Evolutionary conservation across 2,797 vertebrate genomes (phyloP).

Genomic region (Bradypus variegatus): DNA sequence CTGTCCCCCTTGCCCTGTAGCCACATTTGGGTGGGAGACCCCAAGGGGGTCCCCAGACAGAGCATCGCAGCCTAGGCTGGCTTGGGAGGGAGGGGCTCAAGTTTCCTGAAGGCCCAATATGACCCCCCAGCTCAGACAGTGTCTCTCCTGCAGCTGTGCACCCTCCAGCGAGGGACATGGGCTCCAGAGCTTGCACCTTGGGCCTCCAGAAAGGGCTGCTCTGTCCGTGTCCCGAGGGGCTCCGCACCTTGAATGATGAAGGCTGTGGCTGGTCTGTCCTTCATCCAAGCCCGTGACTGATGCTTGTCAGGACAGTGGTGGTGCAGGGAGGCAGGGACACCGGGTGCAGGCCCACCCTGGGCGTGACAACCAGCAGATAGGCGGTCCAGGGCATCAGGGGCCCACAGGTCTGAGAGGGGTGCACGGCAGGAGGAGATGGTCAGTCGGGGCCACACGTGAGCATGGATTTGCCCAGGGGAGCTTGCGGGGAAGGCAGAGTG

Average conservation of each 20-base stretch:
- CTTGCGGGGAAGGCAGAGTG: not conserved
- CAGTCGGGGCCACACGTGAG: too few species aligned
- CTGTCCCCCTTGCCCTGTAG: not conserved
- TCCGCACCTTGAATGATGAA: not conserved
- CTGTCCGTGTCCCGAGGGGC: not conserved
- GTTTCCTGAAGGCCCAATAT: not conserved
- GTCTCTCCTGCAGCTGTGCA: not conserved
- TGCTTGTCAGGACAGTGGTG: not conserved
- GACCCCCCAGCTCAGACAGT: not conserved
- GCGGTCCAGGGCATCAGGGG: not conserved
- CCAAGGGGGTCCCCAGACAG: too few species aligned
- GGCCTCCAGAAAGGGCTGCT: too few species aligned
- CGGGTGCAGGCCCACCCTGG: not conserved
- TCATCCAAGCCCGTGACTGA: too few species aligned
- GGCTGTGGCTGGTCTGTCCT: too few species aligned
- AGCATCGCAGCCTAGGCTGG: not conserved
- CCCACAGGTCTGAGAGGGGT: not conserved
- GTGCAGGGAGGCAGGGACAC: fast-evolving
- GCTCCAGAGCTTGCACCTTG: not conserved
- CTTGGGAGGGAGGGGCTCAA: not conserved
- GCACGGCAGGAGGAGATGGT: not conserved
- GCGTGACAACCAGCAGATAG: too few species aligned
- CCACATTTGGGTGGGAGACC: too few species aligned
- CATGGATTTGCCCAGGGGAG: not conserved
- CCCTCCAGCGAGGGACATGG: not conserved